Evolutionary conservation across 2,888 invertebrate genomes (phyloP), one percentile per base, ranked within the genome.

Genomic region (Diadegma fenestrale): DNA sequence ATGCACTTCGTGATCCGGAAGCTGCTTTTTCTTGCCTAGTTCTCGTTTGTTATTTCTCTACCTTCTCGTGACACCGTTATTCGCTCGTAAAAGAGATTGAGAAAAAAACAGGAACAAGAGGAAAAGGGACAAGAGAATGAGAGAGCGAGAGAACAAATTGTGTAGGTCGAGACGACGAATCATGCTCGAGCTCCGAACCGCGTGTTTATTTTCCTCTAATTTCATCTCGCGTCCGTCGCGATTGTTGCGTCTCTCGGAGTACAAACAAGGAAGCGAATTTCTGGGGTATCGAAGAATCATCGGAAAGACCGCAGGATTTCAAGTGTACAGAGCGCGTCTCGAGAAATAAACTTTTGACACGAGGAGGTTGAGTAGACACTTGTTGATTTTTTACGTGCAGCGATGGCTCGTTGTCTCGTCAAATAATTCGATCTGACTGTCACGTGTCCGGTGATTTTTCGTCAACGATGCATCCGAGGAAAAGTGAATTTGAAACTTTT

Each of bases 41-140:
- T 77, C 77, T 75, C 41, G 64, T 66, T 80, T 51, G 17, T 54
- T 72, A 54, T 8, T 71, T 54, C 77, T 45, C 30, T 45, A 43
- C 7, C 51, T 66, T 71, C 43, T 66, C 80, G 26, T 73, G 73
- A 73, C 64, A 80, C 80, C 80, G 80, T 80, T 80, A 80, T 73
- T 64, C 17, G 43, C 64, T 66, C 72, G 6, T 33, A 33, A 72
- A 37, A 63, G 51, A 45, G 14, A 71, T 30, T 63, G 71, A 72
- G 37, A 80, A 45, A 80, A n/a, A 45, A 63, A 64, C 26, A 30
- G 58, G n/a, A 26, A 30, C 30, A 75, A 22, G 22, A 19, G 33
- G 51, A 61, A n/a, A 64, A 33, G 10, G 10, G 37, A 37, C 0
- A 37, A 14, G 45, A 22, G 66, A 45, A 12, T 41, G 8, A 68